phyloP scores from a whole-genome alignment of 2,888 invertebrate genomes.

The Lycocerus yunnanus region DNA sequence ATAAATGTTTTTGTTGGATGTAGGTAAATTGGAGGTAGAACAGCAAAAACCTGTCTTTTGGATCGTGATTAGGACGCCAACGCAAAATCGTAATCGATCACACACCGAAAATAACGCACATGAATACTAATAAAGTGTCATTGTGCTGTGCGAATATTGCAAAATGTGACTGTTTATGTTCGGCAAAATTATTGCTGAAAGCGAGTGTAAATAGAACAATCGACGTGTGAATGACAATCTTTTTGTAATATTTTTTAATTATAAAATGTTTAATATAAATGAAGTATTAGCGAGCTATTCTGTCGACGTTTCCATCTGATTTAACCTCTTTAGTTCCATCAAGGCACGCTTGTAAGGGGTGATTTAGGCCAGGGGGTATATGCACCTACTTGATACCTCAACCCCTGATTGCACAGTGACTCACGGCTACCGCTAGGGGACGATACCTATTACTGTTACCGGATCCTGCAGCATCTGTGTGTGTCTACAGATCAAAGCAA shows the following conservation, averaged over 20 bases:
- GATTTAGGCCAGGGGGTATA: conserved; percentile 31
- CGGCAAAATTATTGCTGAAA: not conserved
- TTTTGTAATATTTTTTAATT: not conserved
- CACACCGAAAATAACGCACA: not conserved
- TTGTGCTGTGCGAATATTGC: not conserved
- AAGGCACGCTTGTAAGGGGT: conserved; percentile 13
- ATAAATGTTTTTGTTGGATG: conserved; percentile 48
- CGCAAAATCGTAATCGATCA: not conserved
- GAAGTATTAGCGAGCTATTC: conserved; percentile 17
- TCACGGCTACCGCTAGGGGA: conserved; percentile 49
- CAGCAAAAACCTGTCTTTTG: conserved; percentile 38
- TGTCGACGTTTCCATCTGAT: conserved; percentile 18
- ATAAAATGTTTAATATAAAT: conserved; percentile 4
- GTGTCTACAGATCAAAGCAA: conserved; percentile 54
- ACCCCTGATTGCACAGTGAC: conserved; percentile 55
- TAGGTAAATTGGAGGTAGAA: conserved; percentile 38
- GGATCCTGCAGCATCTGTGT: conserved; percentile 56
- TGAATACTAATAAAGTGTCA: not conserved
- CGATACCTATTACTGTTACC: conserved; percentile 50
- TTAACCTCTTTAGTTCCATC: conserved; percentile 28
- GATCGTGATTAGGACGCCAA: not conserved
- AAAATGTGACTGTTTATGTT: not conserved
- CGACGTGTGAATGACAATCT: not conserved
- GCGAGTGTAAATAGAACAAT: not conserved
- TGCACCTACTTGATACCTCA: conserved; percentile 37